Percentiles rank a stretch among this genome's conserved stretches.
Conservation (phyloP, 1,140 invertebrate genomes). For the Formica selysi region DNA sequence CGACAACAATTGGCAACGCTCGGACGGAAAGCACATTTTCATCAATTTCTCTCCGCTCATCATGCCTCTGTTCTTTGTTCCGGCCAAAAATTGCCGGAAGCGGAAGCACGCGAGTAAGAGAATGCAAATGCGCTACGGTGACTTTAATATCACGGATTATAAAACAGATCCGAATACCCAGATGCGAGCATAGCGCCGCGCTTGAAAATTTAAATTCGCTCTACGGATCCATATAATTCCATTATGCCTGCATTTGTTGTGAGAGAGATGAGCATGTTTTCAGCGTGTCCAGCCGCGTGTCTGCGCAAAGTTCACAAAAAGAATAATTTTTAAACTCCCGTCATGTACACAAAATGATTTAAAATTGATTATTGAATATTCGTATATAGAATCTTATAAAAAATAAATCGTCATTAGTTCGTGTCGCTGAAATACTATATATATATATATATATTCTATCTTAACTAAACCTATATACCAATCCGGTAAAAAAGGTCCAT, state of each 20-base stretch:
- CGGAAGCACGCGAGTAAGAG: constrained; percentile 24
- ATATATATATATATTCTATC: too few relatives aligned
- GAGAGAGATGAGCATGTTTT: constrained; percentile 51
- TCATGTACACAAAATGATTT: constrained; percentile 1
- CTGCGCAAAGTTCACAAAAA: neutral
- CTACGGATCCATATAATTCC: constrained; percentile 62
- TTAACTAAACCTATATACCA: too few relatives aligned
- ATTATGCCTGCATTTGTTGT: constrained; percentile 62
- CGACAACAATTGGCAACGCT: constrained; percentile 53
- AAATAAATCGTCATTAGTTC: too few relatives aligned
- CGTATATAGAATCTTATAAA: neutral
- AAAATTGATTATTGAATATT: constrained; percentile 3
- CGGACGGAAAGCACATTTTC: constrained; percentile 32
- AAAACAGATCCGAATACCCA: constrained; percentile 73
- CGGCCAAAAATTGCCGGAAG: constrained; percentile 67
- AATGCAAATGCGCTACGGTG: constrained; percentile 70
- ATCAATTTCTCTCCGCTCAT: constrained; percentile 70
- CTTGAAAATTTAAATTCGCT: constrained; percentile 74
- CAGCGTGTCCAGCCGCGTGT: neutral
- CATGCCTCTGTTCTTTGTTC: constrained; percentile 61
- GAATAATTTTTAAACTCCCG: neutral
- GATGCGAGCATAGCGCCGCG: constrained; percentile 48
- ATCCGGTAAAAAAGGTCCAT: too few relatives aligned
- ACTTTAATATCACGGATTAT: constrained; percentile 74
- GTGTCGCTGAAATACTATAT: too few relatives aligned